Base-by-base conservation (phyloP, 92 coral and sea anemone species). In the Zoanthus sansibaricus region DNA sequence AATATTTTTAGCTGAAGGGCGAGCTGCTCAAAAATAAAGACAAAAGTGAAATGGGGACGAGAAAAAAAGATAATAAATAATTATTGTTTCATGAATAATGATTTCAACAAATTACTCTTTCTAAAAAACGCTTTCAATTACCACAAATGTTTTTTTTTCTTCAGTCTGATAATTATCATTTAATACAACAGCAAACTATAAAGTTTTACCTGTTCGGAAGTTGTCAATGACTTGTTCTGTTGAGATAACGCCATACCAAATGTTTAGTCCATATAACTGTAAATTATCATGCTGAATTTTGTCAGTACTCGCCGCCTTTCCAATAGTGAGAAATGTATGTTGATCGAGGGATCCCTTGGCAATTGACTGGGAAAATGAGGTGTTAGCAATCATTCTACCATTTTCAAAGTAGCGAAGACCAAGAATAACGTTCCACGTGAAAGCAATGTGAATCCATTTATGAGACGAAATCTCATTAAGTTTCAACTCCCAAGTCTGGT, bases 261-360 rank as follows among this genome's bases (percentile, higher is more conserved):
- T n/a, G 5, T 51, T 64, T 64, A 80, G 59, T 20, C 85, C 85
- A 45, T 80, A 80, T 32, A 80, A 44, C 46, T 80, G 85, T 18
- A 80, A 66, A 25, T 80, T 80, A 17, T 12, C 59, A 7, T 80
- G 75, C 6, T 10, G 61, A 46, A 9, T 61, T 1, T 30, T 13
- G 49, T 1, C 66, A 20, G 44, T 20, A 66, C 45, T 67, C 3
- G 85, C 72, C 6, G 75, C 75, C 44, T 80, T 80, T 20, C 85
- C 85, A 45, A 80, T 66, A 64, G 46, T 66, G 44, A 80, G 75
- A 18, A 44, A 15, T 0, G 61, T 80, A 13, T 66, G 62, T 5
- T 10, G 12, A 68, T 66, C 85, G 16, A 18, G 0, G 14, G 15
- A 13, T 3, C 85, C 75, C 56, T 66, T 80, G 58, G 11, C 21